Conservation (phyloP, 2,888 invertebrate genomes). For the Epirrhoe tristata region DNA sequence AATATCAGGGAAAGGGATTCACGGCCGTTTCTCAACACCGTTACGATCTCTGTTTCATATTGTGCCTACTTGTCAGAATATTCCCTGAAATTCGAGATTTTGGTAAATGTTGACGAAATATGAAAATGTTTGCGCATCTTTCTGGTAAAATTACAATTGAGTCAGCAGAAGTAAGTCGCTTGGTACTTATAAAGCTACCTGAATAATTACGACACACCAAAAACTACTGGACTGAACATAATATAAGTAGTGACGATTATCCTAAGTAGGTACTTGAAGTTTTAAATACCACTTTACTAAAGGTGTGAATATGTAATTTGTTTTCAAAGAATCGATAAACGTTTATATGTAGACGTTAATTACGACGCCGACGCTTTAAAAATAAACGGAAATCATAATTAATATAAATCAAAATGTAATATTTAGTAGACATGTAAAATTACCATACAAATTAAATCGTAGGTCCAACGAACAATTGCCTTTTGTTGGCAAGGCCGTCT, state of each 20-base stretch:
- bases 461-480: conserved; percentile 24
- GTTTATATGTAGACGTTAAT: neutral
- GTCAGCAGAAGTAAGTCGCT: neutral
- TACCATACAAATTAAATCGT: conserved; percentile 30
- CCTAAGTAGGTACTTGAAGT: too few relatives aligned
- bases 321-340: too few relatives aligned
- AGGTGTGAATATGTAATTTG: too few relatives aligned
- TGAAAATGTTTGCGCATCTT: neutral
- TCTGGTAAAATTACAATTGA: conserved; percentile 1
- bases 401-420: neutral
- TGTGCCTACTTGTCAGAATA: conserved; percentile 39
- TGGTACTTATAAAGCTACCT: neutral
- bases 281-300: too few relatives aligned
- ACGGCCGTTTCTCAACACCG: conserved; percentile 46
- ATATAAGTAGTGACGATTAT: too few relatives aligned
- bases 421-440: conserved; percentile 14
- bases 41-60: conserved; percentile 51
- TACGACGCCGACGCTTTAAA: neutral
- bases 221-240: too few relatives aligned
- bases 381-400: neutral
- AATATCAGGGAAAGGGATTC: conserved; percentile 53
- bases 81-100: conserved; percentile 30
- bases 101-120: conserved; percentile 18
- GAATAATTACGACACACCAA: neutral
- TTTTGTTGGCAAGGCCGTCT: conserved; percentile 35